Base-by-base conservation (phyloP, 1,140 invertebrate genomes). In the Trinorchestia longiramus region DNA sequence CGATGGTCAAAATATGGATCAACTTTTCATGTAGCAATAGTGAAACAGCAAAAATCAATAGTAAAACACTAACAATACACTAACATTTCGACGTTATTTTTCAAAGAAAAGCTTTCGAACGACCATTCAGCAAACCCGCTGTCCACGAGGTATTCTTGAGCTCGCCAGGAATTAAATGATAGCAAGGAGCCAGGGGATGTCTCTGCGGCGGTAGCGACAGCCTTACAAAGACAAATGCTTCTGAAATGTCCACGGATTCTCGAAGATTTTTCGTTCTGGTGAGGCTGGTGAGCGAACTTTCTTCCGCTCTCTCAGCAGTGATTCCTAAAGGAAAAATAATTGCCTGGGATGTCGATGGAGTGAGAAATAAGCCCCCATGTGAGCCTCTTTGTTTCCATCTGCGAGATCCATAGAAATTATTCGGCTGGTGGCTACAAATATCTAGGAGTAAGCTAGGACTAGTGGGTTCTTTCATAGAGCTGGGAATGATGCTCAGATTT, bases 301-400 rank as follows among this genome's bases (percentile, higher is more conserved):
- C 43, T 36, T 94, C 36, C 1, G 43, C 92, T 94, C 92, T 19
- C 43, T 19, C 92, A n/a, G 44, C 40, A 11, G 43, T 94, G 92
- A 94, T 94, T 45, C 44, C 92, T 94, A 94, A 94, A 94, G 92
- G 92, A 43, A 94, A 92, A 94, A 94, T 94, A 94, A 94, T 94
- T 94, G 92, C 92, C 41, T 44, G 43, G 92, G 92, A 94, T 94
- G 92, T 94, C 92, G 92, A 94, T 94, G 44, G 44, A 94, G 92
- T 94, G 92, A 94, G 92, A 94, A 94, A 94, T 94, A 94, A 94
- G 44, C 92, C 40, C 92, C 44, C 92, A 43, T 44, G 92, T 42
- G 92, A 94, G 43, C 43, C 36, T 47, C 92, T 94, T 94, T 94
- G 92, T 94, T 45, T 94, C 92, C 92, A 94, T 94, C 44, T 43